Conservation (phyloP, 2,888 invertebrate genomes). For the Bombylius discolor region DNA sequence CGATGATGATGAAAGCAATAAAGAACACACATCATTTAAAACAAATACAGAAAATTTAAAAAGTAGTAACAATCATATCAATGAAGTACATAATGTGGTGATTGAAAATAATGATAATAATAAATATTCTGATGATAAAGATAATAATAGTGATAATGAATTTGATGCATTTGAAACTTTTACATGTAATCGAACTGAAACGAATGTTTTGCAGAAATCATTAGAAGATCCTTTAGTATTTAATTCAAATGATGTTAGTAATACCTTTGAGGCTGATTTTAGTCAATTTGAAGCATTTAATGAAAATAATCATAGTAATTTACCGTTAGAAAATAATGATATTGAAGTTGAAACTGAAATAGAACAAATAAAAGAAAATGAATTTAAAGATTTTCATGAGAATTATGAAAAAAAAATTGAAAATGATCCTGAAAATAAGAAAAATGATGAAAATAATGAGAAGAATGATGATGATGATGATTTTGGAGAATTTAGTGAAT, state of each 20-base stretch:
- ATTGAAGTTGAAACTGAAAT: background rate
- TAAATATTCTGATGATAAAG: background rate
- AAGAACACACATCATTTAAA: no score
- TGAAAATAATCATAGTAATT: background rate
- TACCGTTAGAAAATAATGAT: background rate
- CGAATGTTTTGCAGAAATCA: background rate
- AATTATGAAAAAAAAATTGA: background rate
- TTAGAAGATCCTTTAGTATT: background rate
- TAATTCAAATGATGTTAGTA: background rate
- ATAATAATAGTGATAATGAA: constrained; percentile 2
- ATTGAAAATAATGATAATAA: no score
- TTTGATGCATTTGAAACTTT: background rate
- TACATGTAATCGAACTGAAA: background rate
- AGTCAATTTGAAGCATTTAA: constrained; percentile 16
- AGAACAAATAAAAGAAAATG: background rate
- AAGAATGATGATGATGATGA: constrained; percentile 18
- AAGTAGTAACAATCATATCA: no score
- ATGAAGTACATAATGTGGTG: no score
- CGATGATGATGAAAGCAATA: background rate
- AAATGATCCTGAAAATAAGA: background rate
- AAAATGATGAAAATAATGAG: constrained; percentile 1
- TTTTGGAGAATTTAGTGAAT: constrained; percentile 32
- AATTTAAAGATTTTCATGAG: constrained; percentile 9
- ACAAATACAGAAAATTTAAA: no score
- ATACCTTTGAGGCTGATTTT: constrained; percentile 19